A percentile compares a stretch with the other conserved stretches of the same genome.
Conservation (phyloP, 2,888 invertebrate genomes). For the Eristalis tenax region DNA sequence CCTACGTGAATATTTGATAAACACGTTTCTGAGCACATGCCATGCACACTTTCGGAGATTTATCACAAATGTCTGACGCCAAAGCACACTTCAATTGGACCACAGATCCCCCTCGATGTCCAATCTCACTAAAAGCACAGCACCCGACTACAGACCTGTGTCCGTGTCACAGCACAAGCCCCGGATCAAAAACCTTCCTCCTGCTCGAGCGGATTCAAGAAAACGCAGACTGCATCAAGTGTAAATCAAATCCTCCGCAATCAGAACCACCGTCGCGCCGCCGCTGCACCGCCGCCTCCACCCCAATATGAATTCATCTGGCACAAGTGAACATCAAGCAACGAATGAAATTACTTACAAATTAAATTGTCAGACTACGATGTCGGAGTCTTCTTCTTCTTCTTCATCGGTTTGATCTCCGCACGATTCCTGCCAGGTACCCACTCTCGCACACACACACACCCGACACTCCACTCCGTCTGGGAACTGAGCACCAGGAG, state of each 20-base stretch:
- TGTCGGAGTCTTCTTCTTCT: background rate
- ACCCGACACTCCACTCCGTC: background rate
- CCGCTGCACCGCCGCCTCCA: background rate
- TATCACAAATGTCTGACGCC: background rate
- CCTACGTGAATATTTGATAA: background rate
- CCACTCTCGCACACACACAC: background rate
- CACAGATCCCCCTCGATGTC: background rate
- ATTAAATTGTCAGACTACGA: slow-evolving; percentile 48
- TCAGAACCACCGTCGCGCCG: background rate
- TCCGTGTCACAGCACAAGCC: background rate
- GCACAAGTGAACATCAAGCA: slow-evolving; percentile 38
- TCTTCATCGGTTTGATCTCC: background rate
- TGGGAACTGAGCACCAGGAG: background rate
- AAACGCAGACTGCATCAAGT: background rate
- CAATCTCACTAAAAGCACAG: background rate
- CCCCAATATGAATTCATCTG: background rate
- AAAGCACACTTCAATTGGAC: background rate
- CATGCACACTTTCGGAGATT: background rate
- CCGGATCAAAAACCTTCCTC: background rate
- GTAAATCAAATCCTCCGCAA: background rate
- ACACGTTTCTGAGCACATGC: background rate
- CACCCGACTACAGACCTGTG: background rate
- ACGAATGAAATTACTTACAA: slow-evolving; percentile 60
- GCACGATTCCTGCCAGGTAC: background rate
- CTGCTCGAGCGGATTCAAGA: background rate